Base-by-base conservation (phyloP, 2,888 invertebrate genomes). In the Frankliniella fusca region DNA sequence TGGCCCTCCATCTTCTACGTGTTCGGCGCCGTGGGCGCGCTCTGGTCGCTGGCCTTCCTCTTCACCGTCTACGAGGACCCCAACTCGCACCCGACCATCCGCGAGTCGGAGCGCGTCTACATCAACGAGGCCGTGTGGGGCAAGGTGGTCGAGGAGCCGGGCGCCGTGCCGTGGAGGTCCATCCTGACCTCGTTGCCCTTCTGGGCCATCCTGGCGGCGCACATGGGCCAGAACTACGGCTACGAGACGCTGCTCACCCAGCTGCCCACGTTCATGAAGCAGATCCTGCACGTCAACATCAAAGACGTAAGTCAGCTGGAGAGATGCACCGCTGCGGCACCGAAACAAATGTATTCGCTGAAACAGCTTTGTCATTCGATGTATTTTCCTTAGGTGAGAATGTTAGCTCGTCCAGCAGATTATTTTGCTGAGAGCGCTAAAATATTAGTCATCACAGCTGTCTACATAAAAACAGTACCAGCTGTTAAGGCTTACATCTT, bases 1-100 rank as follows among this genome's bases (percentile, higher is more conserved):
- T 96, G 96, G 96, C 95, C 95, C 0, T 95, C 95, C 61, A 95
- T 96, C 85, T 96, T 96, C 90, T 96, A 96, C 89, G 94, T 96
- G 83, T 96, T 96, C 87, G 96, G 96, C 2, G 86, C 93, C 0
- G 89, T 95, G 50, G 95, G 95, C 18, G 92, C 94, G 0, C 86
- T 95, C n/a, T 96, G 95, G 95, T 94, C 94, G 76, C 85, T 95
- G 76, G 92, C 92, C 61, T 96, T 95, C 88, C 88, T 95, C 28
- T 85, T 91, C 81, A 88, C 91, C 85, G 92, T 95, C 3, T 91
- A 92, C 82, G 95, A 95, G 86, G 95, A 95, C 88, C 95, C 95
- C 0, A 93, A 94, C 84, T 88, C 90, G 3, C 93, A 95, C 88
- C 92, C 93, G 3, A 90, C 87, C 38, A 95, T 95, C 84, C 90